These are phyloP conservation scores for Scolopax mira DNA, from an alignment of 2,113 vertebrate species.

Conservation along the genomic window DNA sequence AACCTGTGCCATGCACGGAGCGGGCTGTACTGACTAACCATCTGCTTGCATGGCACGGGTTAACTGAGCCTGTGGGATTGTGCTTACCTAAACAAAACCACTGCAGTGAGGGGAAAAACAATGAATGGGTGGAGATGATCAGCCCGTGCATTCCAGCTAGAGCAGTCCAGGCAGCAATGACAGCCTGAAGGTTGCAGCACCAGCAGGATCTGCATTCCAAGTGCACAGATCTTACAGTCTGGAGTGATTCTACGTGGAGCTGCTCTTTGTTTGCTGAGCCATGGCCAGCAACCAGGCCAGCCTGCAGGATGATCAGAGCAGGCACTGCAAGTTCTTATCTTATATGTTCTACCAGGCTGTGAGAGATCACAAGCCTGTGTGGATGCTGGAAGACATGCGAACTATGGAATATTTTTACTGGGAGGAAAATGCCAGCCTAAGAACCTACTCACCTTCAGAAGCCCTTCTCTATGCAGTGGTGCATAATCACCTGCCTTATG, in stretches of 20 bases:
- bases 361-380: slow-evolving; percentile 86
- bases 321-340: slow-evolving; percentile 77
- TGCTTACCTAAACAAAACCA: slow-evolving; percentile 73
- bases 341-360: slow-evolving; percentile 89
- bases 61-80: slow-evolving; percentile 66
- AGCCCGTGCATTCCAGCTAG: slow-evolving; percentile 60
- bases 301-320: slow-evolving; percentile 69
- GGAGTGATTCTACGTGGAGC: slow-evolving; percentile 44
- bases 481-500: slow-evolving; percentile 86
- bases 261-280: slow-evolving; percentile 39
- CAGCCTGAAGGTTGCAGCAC: slow-evolving; percentile 69
- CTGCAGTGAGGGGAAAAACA: slow-evolving; percentile 69
- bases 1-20: slow-evolving; percentile 29
- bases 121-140: slow-evolving; percentile 72
- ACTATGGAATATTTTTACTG: slow-evolving; percentile 86
- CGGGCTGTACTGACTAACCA: slow-evolving; percentile 13
- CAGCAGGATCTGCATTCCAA: slow-evolving; percentile 62
- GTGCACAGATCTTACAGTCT: slow-evolving; percentile 29
- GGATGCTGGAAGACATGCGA: slow-evolving; percentile 90
- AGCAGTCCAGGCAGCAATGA: slow-evolving; percentile 59
- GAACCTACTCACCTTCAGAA: slow-evolving; percentile 84
- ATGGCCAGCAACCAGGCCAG: slow-evolving; percentile 71
- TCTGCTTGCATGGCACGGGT: slow-evolving; percentile 66
- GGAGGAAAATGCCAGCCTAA: slow-evolving; percentile 76
- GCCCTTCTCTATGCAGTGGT: slow-evolving; percentile 89